Evolutionary conservation across 2,113 vertebrate species (phyloP), one percentile per base, ranked within the genome.

Genomic region (Labeo rohita): DNA sequence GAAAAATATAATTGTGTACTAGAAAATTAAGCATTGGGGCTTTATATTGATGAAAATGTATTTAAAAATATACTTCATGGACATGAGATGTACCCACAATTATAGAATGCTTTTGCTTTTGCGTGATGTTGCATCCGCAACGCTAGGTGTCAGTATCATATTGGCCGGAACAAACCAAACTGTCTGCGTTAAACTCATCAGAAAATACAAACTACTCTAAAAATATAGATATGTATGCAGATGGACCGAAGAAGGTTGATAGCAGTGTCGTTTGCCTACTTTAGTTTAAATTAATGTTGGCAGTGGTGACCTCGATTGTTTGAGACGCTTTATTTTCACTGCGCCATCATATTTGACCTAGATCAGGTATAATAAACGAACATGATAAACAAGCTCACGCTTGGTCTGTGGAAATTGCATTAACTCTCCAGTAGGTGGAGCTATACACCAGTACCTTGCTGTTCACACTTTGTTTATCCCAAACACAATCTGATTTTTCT

Each of bases 381-480:
- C 43, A n/a, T 15, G 50, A 76, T n/a, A 23, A 28, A 65, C 43
- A 80, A 45, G 11, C 52, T 52, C 9, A 66, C 23, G 61, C 23
- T 45, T 8, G 5, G 47, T 8, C 47, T 75, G 18, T 28, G 73
- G 21, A 50, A 52, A 5, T 6, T 34, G 15, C 75, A 54, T 8
- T 15, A 16, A 81, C 21, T 80, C 54, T 66, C 83, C 87, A 87
- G 36, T 52, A 90, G 89, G 79, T 83, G 89, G 83, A 5, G 75
- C 21, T 34, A 9, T 16, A 83, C 36, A 68, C 85, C 82, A 45
- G 23, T 9, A 7, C 39, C 75, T 21, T n/a, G 43, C 4, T 34
- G 13, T 4, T 10, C 8, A 77, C 6, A 34, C 13, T 34, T 76
- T 34, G 8, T 78, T 56, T 10, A 39, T 56, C 52, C 36, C 50